phyloP scores from a whole-genome alignment of 2,797 vertebrate species.

The Tokudaia muenninki region DNA sequence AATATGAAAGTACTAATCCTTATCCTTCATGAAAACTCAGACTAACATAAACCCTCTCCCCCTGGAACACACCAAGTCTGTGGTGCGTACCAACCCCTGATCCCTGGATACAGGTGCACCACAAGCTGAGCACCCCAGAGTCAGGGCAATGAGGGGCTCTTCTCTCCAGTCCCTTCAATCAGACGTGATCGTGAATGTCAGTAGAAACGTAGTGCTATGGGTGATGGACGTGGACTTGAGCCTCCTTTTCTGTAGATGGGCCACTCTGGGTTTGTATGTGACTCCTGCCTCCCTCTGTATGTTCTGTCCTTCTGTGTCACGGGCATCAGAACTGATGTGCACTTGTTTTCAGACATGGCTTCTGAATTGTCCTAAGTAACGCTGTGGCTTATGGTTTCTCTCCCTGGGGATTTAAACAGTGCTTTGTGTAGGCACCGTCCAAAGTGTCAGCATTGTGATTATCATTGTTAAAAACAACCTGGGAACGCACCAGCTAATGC shows the following conservation, averaged over 20 bases:
- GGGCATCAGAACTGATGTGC: not conserved
- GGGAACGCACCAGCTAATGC: not conserved
- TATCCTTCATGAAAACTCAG: not conserved
- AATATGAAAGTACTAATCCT: not conserved
- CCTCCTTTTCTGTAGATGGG: not conserved
- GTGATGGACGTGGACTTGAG: not conserved
- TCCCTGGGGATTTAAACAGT: not conserved
- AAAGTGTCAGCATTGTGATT: not conserved
- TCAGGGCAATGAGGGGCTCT: not conserved
- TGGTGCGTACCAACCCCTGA: accelerated
- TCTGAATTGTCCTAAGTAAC: slow-evolving; percentile 1
- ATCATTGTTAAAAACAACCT: not conserved
- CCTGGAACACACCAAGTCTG: not conserved
- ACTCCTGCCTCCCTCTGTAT: not conserved
- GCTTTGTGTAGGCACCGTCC: not conserved
- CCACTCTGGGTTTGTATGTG: not conserved
- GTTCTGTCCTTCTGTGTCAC: not conserved
- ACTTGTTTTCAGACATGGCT: not conserved
- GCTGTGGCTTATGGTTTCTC: not conserved
- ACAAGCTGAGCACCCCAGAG: not conserved
- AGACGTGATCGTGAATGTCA: not conserved
- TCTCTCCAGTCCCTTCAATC: not conserved
- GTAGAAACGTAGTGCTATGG: not conserved
- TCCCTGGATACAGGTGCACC: not conserved
- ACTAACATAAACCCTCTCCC: not conserved